These are phyloP conservation scores for Lithophane leautieri DNA, from an alignment of 2,888 invertebrate species.

Conservation along the genomic window DNA sequence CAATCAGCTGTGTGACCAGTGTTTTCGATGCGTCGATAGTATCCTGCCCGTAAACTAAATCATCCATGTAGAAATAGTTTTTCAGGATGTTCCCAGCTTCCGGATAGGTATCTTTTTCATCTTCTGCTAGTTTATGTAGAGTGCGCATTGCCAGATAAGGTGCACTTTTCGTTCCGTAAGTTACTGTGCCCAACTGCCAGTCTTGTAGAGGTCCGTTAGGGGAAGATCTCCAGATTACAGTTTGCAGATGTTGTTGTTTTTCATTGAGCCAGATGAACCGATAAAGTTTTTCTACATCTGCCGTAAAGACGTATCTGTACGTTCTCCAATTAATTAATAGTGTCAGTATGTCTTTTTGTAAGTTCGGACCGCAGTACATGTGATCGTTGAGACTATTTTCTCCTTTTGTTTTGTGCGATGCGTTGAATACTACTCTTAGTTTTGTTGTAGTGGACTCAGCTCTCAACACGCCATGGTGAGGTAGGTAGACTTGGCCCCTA, in stretches of 20 bases:
- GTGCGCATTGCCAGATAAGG: slow-evolving; percentile 12
- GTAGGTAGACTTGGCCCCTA: slow-evolving; percentile 15
- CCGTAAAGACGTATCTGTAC: slow-evolving; percentile 12
- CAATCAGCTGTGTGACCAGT: no score
- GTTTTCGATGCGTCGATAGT: no score
- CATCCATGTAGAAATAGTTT: no score
- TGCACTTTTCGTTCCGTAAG: slow-evolving; percentile 9
- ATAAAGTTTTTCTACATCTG: slow-evolving; percentile 13
- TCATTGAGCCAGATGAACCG: slow-evolving; percentile 17
- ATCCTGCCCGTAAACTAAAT: no score
- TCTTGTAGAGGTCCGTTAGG: slow-evolving; percentile 6
- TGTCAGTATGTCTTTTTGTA: slow-evolving; percentile 13
- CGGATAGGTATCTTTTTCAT: slow-evolving; percentile 7
- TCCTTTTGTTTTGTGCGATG: slow-evolving; percentile 6
- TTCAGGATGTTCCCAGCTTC: not conserved
- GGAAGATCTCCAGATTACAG: slow-evolving; percentile 8
- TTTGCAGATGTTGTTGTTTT: slow-evolving; percentile 31
- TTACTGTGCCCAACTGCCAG: slow-evolving; percentile 9
- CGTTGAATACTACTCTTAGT: not conserved
- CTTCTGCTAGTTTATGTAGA: slow-evolving; percentile 6
- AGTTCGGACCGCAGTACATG: slow-evolving; percentile 12
- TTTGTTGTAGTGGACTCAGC: slow-evolving; percentile 2
- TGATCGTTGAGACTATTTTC: slow-evolving; percentile 13
- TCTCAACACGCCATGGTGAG: slow-evolving; percentile 17
- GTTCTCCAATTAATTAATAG: slow-evolving; percentile 20